A percentile compares a stretch with the other conserved stretches of the same genome.
These are phyloP conservation scores for Lontra canadensis DNA, from an alignment of 2,113 vertebrate species.

Conservation along the genomic window DNA sequence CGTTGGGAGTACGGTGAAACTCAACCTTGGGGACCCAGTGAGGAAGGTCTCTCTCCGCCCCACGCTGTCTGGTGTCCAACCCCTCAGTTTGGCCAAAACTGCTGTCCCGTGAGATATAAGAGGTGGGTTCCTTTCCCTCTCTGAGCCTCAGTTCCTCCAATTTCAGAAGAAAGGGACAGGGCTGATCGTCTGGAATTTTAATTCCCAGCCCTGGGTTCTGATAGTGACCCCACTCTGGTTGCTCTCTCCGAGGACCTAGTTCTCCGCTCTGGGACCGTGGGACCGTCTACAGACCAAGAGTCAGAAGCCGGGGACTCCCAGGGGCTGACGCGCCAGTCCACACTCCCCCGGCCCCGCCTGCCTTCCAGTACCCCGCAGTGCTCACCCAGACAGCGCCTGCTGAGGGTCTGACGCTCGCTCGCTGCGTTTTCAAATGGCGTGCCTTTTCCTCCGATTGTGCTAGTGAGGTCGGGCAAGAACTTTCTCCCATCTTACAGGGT, in stretches of 20 bases:
- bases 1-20: fast-evolving
- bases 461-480: not conserved
- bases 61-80: fast-evolving
- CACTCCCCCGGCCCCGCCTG: not conserved
- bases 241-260: too few relatives aligned
- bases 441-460: not conserved
- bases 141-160: not conserved
- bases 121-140: not conserved
- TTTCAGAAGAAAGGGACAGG: not conserved
- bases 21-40: fast-evolving
- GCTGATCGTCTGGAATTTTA: not conserved
- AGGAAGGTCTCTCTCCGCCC: not conserved
- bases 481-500: not conserved
- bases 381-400: not conserved
- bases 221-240: not conserved
- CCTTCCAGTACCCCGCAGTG: not conserved
- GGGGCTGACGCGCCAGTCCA: not conserved
- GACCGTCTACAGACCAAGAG: not conserved
- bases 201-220: not conserved
- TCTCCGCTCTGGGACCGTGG: not conserved
- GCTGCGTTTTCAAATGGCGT: not conserved
- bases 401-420: not conserved
- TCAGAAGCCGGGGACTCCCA: not conserved
- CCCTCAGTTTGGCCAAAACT: not conserved
- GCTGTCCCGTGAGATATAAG: not conserved